These are phyloP conservation scores for Euzophera pinguis DNA, from an alignment of 2,888 invertebrate genomes.

Conservation along the genomic window DNA sequence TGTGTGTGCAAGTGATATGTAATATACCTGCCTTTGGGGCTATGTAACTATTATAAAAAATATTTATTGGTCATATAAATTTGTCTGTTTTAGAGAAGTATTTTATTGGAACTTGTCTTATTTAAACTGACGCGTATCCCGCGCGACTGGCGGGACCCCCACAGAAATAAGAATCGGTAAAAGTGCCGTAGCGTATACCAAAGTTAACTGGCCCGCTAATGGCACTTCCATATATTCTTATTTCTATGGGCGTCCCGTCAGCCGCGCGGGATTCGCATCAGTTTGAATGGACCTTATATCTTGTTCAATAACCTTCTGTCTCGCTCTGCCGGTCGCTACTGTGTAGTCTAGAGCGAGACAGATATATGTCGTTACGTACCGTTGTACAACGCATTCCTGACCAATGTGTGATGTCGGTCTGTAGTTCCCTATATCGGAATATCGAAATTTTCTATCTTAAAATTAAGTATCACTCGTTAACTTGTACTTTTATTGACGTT, in stretches of 20 bases:
- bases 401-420: slow-evolving; percentile 22
- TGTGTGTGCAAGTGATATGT: slow-evolving; percentile 7
- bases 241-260: too few relatives aligned
- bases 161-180: too few relatives aligned
- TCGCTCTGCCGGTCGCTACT: slow-evolving; percentile 19
- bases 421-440: slow-evolving; percentile 15
- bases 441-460: slow-evolving; percentile 20
- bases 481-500: slow-evolving; percentile 8
- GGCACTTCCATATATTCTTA: too few relatives aligned
- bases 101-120: slow-evolving; percentile 7
- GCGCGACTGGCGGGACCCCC: too few relatives aligned
- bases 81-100: slow-evolving; percentile 13
- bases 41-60: slow-evolving; percentile 7
- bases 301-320: slow-evolving; percentile 7
- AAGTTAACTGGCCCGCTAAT: too few relatives aligned
- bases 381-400: slow-evolving; percentile 15
- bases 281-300: too few relatives aligned
- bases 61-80: slow-evolving; percentile 9
- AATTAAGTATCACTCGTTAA: slow-evolving; percentile 17
- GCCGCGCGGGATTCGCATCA: too few relatives aligned
- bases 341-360: slow-evolving; percentile 19
- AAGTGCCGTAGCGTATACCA: too few relatives aligned
- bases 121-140: too few relatives aligned
- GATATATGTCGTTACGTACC: slow-evolving; percentile 8
- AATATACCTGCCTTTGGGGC: slow-evolving; percentile 3